A percentile compares a stretch with the other conserved stretches of the same genome.
phyloP scores from a whole-genome alignment of 1,140 invertebrate species.

The Bombus sibiricus region DNA sequence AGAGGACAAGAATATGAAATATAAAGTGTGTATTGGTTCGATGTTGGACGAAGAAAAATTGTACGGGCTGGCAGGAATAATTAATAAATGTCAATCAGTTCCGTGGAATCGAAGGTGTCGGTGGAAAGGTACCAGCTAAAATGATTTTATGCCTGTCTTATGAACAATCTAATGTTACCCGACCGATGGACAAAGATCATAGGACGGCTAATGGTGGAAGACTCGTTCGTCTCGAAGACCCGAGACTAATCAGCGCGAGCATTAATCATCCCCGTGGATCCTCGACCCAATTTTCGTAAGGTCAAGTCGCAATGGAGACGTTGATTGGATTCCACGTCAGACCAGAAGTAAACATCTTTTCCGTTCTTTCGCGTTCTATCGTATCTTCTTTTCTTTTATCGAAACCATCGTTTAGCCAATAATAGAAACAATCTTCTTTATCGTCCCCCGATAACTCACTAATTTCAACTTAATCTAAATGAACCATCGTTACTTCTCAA shows the following conservation, averaged over 20 bases:
- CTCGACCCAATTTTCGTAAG: conserved; percentile 80
- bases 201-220: conserved; percentile 72
- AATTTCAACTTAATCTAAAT: background rate
- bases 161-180: conserved; percentile 56
- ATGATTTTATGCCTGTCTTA: conserved; percentile 64
- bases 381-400: conserved; percentile 8
- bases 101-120: conserved; percentile 52
- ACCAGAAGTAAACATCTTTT: conserved; percentile 67
- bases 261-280: conserved; percentile 80
- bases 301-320: conserved; percentile 76
- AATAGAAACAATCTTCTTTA: background rate
- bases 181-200: conserved; percentile 70
- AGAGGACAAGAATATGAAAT: background rate
- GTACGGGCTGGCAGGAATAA: conserved; percentile 21
- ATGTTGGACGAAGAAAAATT: conserved; percentile 20
- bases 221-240: conserved; percentile 71
- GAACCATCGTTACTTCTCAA: background rate
- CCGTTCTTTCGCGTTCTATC: conserved; percentile 47
- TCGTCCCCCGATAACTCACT: too few species aligned
- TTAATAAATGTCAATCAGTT: conserved; percentile 60
- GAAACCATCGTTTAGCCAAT: background rate
- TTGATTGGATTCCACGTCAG: conserved; percentile 78
- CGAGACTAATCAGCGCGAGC: conserved; percentile 80
- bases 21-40: background rate
- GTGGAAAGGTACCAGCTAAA: conserved; percentile 24